These are phyloP conservation scores for Eurystomus glaucurus DNA, from an alignment of 2,797 vertebrate genomes.

Conservation along the genomic window DNA sequence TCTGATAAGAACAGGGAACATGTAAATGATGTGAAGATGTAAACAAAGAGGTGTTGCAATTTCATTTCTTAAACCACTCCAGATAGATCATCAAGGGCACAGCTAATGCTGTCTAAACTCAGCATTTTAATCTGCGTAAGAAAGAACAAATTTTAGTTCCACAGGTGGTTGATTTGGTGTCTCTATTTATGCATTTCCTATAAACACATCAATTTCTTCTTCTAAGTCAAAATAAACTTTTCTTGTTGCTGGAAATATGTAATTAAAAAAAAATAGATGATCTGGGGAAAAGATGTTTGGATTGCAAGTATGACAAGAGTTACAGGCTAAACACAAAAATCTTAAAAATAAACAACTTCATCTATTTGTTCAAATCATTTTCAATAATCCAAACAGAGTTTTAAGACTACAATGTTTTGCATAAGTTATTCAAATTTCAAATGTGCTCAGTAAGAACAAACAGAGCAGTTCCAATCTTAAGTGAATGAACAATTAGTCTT, in stretches of 20 bases:
- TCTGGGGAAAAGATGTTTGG: background rate
- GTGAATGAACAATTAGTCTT: slow-evolving; percentile 8
- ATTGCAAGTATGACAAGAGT: background rate
- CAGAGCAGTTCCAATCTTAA: background rate
- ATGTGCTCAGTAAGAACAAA: background rate
- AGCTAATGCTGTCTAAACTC: background rate
- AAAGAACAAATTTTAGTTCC: background rate
- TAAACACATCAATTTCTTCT: background rate
- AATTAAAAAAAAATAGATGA: background rate
- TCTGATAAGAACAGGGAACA: background rate
- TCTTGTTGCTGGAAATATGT: background rate
- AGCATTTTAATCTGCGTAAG: background rate
- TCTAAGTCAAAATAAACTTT: background rate
- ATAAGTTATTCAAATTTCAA: background rate
- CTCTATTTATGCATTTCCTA: background rate
- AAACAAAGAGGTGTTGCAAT: background rate
- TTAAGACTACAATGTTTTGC: slow-evolving; percentile 2
- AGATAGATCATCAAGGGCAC: background rate
- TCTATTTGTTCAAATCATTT: background rate
- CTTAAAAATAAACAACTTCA: background rate
- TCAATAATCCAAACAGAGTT: slow-evolving; percentile 4
- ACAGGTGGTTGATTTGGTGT: background rate
- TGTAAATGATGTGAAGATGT: background rate
- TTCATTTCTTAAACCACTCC: background rate
- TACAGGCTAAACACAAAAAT: background rate